Conservation (phyloP, 2,113 vertebrate species). For the Cardinalis cardinalis region DNA sequence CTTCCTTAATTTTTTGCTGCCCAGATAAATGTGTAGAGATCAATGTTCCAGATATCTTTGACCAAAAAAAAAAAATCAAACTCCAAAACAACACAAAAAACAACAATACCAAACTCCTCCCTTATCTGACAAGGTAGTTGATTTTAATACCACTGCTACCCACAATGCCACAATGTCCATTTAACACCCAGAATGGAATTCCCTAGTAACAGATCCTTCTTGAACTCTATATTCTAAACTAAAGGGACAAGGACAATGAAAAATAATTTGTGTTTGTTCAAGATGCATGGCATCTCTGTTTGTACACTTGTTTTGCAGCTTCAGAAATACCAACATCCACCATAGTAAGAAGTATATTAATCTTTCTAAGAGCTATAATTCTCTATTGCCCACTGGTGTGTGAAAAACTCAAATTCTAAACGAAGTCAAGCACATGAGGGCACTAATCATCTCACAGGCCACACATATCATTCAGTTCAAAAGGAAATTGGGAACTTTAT, state of each 20-base stretch:
- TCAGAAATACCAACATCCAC: background rate
- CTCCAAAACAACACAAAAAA: background rate
- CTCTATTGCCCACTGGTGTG: background rate
- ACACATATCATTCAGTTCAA: background rate
- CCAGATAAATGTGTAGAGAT: background rate
- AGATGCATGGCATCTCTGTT: background rate
- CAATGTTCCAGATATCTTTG: background rate
- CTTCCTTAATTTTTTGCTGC: background rate
- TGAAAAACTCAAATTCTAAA: background rate
- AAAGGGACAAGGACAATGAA: background rate
- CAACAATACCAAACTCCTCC: background rate
- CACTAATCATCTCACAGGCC: background rate
- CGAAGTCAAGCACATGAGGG: background rate
- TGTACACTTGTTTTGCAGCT: background rate
- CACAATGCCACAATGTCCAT: background rate
- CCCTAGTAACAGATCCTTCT: background rate
- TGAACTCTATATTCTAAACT: background rate
- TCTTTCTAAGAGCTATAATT: background rate
- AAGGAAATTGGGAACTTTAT: background rate
- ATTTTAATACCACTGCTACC: background rate
- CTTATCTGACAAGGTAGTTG: background rate
- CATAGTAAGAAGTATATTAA: background rate
- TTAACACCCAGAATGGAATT: background rate
- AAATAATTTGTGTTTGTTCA: background rate
- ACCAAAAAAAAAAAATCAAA: background rate